These are phyloP conservation scores for Potamilus streckersoni DNA, from an alignment of 1,140 invertebrate genomes.

Conservation along the genomic window DNA sequence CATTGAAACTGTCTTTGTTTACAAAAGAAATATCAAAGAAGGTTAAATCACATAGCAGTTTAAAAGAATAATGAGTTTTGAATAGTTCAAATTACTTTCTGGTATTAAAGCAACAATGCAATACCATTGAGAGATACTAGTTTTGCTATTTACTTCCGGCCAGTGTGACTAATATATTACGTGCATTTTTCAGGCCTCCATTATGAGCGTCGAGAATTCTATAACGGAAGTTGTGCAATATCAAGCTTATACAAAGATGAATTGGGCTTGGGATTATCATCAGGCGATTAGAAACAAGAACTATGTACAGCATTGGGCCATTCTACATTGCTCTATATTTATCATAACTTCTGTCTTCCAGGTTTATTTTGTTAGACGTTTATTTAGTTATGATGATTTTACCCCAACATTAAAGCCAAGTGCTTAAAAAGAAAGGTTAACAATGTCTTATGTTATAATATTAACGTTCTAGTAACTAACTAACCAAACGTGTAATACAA, in stretches of 20 bases:
- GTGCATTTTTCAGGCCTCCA: conserved; percentile 31
- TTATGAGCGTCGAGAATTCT: conserved; percentile 41
- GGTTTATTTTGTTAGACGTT: conserved; percentile 88
- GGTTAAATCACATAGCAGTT: no score
- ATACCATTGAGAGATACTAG: no score
- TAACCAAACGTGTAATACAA: no score
- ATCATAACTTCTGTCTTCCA: conserved; percentile 80
- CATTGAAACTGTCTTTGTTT: no score
- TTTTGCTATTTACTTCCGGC: no score
- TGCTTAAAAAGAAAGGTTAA: conserved; percentile 44
- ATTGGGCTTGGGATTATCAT: conserved; percentile 69
- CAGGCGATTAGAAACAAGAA: conserved; percentile 84
- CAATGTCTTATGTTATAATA: no score
- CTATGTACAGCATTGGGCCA: conserved; percentile 88
- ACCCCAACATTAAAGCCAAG: conserved; percentile 66
- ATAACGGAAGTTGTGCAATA: conserved; percentile 32
- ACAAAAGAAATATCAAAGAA: no score
- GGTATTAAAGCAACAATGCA: no score
- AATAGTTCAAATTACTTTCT: no score
- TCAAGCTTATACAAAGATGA: conserved; percentile 42
- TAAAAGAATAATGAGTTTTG: no score
- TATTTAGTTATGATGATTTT: conserved; percentile 82
- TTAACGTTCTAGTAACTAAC: no score
- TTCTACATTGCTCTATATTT: conserved; percentile 87
- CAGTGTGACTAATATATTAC: neutral